Evolutionary conservation across 2,888 invertebrate species (phyloP), one percentile per base, ranked within the genome.

Genomic region (Aporophyla nigra): DNA sequence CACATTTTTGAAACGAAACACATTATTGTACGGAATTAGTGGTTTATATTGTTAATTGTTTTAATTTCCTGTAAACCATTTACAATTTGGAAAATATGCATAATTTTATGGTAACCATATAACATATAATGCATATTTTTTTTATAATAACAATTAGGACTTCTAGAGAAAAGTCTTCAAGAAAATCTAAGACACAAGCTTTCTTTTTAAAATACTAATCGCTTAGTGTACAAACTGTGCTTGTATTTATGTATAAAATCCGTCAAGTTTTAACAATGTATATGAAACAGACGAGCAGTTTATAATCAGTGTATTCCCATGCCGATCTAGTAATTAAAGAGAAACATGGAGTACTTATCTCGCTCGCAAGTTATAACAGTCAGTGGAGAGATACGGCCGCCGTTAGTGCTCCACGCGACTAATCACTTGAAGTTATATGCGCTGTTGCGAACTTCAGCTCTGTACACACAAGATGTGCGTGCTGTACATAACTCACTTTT

Each of bases 311-410:
- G 56, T 65, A 51, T 58, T 68, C 33, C 62, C 62, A 71, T 70
- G 62, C 59, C 62, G 51, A 74, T 46, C 59, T 59, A 79, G 70
- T 78, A 67, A 78, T 71, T 78, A 83, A 74, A 83, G 63, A 74
- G 79, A 83, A 78, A 82, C 79, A 78, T 71, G 54, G 54, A 70
- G 73, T 54, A 78, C 54, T 56, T 68, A 78, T 78, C 70, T 66
- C 40, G 14, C 67, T 40, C 65, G 12, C 59, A 53, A 74, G 74
- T 79, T 83, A 59, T 67, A 78, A 70, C 71, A 63, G 84, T 65
- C 78, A 61, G 72, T 27, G 56, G 59, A 74, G 56, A 83, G 74
- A 79, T 83, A 82, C 19, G 53, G 71, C 19, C 56, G 56, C 63
- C n/a, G 58, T 74, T 75, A 83, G 56, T 71, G 56, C 56, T 69